Conservation (phyloP, 2,888 invertebrate genomes). For the Agonopterix heracliana region DNA sequence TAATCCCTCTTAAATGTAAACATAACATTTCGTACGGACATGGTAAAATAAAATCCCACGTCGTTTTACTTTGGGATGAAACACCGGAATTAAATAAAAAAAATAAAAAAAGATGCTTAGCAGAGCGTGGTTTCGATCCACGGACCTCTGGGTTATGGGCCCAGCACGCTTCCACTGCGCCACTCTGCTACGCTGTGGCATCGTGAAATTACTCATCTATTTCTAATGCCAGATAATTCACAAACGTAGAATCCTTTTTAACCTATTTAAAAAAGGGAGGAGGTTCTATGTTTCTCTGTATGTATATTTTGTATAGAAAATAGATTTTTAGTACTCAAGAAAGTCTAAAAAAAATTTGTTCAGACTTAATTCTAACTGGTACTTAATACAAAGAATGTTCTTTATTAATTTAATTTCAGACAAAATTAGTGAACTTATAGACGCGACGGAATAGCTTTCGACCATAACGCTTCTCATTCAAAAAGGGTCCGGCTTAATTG, state of each 20-base stretch:
- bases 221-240: neutral
- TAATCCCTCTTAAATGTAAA: no score
- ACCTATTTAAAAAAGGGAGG: neutral
- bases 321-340: no score
- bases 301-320: no score
- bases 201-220: slow-evolving; percentile 2
- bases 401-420: no score
- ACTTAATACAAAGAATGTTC: no score
- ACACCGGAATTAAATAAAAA: neutral
- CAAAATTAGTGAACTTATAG: no score
- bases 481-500: slow-evolving; percentile 9
- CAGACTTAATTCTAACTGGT: no score
- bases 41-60: no score
- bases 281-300: neutral
- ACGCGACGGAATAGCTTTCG: neutral
- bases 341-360: no score
- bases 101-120: slow-evolving; percentile 40
- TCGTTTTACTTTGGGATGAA: no score
- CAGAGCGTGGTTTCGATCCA: slow-evolving; percentile 92
- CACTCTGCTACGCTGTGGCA: slow-evolving; percentile 73
- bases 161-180: slow-evolving; percentile 86
- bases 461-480: slow-evolving; percentile 5
- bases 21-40: no score
- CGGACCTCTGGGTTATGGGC: slow-evolving; percentile 94
- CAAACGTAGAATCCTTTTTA: slow-evolving; percentile 1